Base-by-base conservation (phyloP, 2,113 vertebrate species). In the Mus pahari region DNA sequence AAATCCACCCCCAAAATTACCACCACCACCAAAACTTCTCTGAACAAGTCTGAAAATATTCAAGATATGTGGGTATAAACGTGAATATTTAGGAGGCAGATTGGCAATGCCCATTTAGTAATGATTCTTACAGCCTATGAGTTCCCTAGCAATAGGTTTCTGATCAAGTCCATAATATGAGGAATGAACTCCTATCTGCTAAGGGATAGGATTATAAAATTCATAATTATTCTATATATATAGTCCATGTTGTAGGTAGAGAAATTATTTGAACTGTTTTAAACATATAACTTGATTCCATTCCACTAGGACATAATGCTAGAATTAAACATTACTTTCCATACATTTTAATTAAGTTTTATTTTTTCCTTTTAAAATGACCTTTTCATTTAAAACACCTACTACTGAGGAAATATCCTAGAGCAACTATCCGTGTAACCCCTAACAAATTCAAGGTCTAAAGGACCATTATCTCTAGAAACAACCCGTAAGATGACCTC, bases 161-260 rank as follows among this genome's bases (percentile, higher is more conserved):
- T 75, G 42, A 28, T 28, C 12, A 48, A 14, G 74, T 28, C 42
- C 74, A 75, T 45, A 6, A 45, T 28, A 48, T 1, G 22, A 75
- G 73, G 22, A 42, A 75, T 45, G 74, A 75, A 48, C 22, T 75
- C 39, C 24, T 45, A 26, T 28, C 42, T 75, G 42, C 11, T 48
- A 45, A 75, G 74, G 24, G 11, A 75, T n/a, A n/a, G n/a, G n/a
- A 48, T 75, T 45, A 22, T 48, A 75, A 48, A 14, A 33, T 58
- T 89, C 22, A 24, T 45, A 42, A 90, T 31, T 92, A 66, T 75
- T 97, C 78, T 77, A 88, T 89, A 91, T 89, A 91, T 91, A 3
- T 6, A 86, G 24, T 62, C n/a, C 60, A 78, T 81, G 14, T 26
- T 42, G 24, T 75, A 3, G 12, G 1, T 50, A 82, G 70, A 24